These are phyloP conservation scores for Formica aserva DNA, from an alignment of 2,888 invertebrate genomes.

Conservation along the genomic window DNA sequence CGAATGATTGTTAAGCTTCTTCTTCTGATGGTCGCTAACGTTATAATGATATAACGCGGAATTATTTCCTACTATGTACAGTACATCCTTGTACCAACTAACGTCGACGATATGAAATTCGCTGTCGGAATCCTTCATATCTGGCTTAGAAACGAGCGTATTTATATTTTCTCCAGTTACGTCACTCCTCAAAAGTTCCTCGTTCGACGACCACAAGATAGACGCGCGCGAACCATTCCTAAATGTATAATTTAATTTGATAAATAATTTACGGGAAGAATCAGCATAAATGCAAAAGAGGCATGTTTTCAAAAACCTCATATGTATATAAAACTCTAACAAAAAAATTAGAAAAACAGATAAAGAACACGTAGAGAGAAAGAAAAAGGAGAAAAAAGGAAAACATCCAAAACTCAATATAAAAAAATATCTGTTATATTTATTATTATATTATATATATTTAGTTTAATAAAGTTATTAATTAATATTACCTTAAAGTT, in stretches of 20 bases:
- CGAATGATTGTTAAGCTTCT: slow-evolving; percentile 89
- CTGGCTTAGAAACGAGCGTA: slow-evolving; percentile 89
- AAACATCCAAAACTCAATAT: not conserved
- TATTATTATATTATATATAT: not conserved
- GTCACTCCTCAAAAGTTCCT: slow-evolving; percentile 93
- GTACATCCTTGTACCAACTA: slow-evolving; percentile 91
- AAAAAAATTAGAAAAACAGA: not conserved
- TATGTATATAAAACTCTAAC: not conserved
- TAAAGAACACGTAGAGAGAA: not conserved
- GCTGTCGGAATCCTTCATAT: slow-evolving; percentile 87
- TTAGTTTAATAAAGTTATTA: not conserved
- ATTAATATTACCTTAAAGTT: slow-evolving; percentile 87
- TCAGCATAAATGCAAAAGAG: not conserved
- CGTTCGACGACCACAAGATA: slow-evolving; percentile 91
- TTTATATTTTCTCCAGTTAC: slow-evolving; percentile 92
- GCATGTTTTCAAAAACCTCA: not conserved
- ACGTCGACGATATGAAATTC: slow-evolving; percentile 90
- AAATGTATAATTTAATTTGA: not conserved
- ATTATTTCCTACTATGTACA: slow-evolving; percentile 92
- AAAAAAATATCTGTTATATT: not conserved
- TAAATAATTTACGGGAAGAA: not conserved
- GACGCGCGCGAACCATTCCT: slow-evolving; percentile 88
- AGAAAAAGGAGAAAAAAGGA: too few species aligned
- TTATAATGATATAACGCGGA: slow-evolving; percentile 91
- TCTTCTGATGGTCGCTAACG: slow-evolving; percentile 88